phyloP scores from a whole-genome alignment of 30 jellyfish, hydroid and myxozoan species.

The Nemopilema nomurai region DNA sequence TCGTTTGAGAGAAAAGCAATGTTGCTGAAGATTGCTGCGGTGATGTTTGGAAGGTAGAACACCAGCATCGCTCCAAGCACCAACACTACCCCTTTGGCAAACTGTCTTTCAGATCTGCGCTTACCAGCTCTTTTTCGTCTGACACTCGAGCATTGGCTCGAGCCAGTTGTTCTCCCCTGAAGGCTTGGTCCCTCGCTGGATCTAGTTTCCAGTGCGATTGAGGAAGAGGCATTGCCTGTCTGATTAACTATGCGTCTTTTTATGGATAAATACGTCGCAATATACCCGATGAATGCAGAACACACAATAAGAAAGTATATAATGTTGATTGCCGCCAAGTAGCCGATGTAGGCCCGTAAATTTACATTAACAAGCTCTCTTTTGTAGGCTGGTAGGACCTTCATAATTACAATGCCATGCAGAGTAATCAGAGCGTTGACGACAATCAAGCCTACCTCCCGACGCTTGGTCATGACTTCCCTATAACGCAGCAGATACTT shows the following conservation, averaged over 20 bases:
- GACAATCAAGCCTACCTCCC: not conserved
- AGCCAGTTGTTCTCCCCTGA: no score
- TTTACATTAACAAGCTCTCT: not conserved
- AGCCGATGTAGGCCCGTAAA: not conserved
- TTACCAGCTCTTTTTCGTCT: not conserved
- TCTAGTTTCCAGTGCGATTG: not conserved
- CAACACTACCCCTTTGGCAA: conserved; percentile 19
- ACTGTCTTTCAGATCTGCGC: not conserved
- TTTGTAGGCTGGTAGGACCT: not conserved
- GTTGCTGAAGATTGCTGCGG: not conserved
- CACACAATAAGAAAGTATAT: not conserved
- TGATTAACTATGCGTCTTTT: not conserved
- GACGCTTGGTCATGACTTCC: conserved; percentile 17
- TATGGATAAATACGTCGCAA: not conserved
- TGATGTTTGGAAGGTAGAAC: conserved; percentile 4
- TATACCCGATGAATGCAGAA: not conserved
- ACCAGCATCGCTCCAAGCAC: not conserved
- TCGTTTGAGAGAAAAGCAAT: not conserved
- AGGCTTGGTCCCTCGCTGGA: not conserved
- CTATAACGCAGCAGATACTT: conserved; percentile 7
- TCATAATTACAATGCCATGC: not conserved
- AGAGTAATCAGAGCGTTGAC: not conserved
- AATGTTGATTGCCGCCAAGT: not conserved
- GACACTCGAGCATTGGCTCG: not conserved
- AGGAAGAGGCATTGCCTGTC: not conserved